Conservation (phyloP, 1,140 invertebrate species). For the Philotrypesis tridentata region DNA sequence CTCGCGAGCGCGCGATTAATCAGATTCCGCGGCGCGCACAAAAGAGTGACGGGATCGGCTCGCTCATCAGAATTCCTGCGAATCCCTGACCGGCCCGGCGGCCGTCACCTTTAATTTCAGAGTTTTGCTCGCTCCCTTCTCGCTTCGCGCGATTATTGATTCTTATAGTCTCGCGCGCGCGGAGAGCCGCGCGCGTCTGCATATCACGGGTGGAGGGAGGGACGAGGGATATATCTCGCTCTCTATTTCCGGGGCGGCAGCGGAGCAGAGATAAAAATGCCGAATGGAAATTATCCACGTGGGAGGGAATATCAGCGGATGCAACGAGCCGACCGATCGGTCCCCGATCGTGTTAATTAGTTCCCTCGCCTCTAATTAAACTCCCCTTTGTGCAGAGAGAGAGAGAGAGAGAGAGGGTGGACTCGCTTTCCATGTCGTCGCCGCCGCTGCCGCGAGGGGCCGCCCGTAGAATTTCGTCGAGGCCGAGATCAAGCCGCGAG, state of each 20-base stretch:
- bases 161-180: too few species aligned
- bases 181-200: background rate
- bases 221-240: background rate
- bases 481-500: conserved; percentile 8
- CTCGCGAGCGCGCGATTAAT: too few species aligned
- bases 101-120: background rate
- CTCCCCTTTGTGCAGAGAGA: conserved; percentile 62
- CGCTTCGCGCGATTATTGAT: conserved; percentile 40
- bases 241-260: too few species aligned
- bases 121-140: background rate
- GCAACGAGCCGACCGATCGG: conserved; percentile 45
- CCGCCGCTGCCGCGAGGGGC: conserved; percentile 9
- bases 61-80: background rate
- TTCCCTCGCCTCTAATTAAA: conserved; percentile 69
- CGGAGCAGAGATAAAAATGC: conserved; percentile 24
- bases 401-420: background rate
- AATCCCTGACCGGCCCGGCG: background rate
- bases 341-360: conserved; percentile 63
- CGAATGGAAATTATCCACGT: conserved; percentile 38
- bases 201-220: background rate
- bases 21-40: background rate
- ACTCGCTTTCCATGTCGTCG: conserved; percentile 29
- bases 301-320: background rate
- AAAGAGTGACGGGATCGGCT: background rate
- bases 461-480: background rate